These are phyloP conservation scores for Puma concolor DNA, from an alignment of 2,113 vertebrate species.

Conservation along the genomic window DNA sequence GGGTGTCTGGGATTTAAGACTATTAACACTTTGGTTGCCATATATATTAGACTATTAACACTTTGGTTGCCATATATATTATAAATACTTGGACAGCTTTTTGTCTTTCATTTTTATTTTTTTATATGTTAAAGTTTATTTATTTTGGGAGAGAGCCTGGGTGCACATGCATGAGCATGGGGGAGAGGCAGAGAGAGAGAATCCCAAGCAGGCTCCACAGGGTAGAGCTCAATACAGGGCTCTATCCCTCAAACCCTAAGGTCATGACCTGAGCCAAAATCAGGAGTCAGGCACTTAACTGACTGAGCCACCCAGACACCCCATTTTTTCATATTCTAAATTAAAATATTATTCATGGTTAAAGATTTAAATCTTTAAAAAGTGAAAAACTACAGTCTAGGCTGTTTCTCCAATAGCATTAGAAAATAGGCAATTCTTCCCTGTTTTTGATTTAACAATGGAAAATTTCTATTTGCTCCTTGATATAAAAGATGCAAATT, in stretches of 20 bases:
- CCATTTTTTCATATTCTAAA: neutral
- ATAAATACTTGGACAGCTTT: neutral
- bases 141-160: no score
- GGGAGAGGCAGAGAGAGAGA: no score
- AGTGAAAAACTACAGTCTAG: neutral
- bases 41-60: neutral
- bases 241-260: no score
- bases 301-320: no score
- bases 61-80: neutral
- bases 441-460: neutral
- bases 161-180: no score
- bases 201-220: no score
- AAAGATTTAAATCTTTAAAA: neutral
- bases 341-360: neutral
- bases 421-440: neutral
- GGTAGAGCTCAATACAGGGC: no score
- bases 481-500: neutral
- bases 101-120: neutral
- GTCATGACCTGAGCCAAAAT: no score
- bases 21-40: neutral
- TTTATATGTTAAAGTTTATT: neutral
- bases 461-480: neutral
- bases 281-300: no score
- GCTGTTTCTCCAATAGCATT: neutral
- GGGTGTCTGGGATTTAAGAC: neutral